These are phyloP conservation scores for Lithophane leautieri DNA, from an alignment of 2,888 invertebrate genomes.

Conservation along the genomic window DNA sequence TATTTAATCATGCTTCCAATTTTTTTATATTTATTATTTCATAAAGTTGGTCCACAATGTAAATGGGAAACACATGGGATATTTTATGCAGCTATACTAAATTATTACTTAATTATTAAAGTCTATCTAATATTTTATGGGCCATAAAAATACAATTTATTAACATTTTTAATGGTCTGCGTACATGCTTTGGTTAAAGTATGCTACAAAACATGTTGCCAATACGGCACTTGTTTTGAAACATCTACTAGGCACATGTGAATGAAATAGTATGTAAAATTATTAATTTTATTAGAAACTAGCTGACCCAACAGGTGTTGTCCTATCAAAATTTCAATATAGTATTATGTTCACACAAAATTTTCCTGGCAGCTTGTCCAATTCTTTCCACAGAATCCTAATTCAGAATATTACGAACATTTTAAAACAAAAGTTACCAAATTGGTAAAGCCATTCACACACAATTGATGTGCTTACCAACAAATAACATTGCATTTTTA, in stretches of 20 bases:
- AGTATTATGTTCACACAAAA: no score
- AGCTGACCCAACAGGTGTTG: neutral
- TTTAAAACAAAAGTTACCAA: neutral
- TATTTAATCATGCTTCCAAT: neutral
- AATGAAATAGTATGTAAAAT: neutral
- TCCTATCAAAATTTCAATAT: neutral
- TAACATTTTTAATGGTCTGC: conserved; percentile 32
- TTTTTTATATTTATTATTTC: conserved; percentile 3
- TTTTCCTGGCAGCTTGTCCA: no score
- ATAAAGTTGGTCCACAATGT: neutral
- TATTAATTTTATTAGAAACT: neutral
- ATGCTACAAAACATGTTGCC: conserved; percentile 5
- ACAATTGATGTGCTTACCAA: neutral
- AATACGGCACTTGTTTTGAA: neutral
- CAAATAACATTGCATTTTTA: neutral
- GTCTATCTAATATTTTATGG: conserved; percentile 29
- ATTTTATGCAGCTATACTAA: neutral
- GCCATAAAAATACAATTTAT: conserved; percentile 40
- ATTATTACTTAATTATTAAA: conserved; percentile 16
- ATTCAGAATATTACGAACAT: neutral
- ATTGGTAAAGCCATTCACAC: no score
- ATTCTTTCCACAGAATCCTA: neutral
- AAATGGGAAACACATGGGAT: neutral
- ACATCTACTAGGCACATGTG: neutral
- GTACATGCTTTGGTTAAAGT: conserved; percentile 12